Evolutionary conservation across 2,113 vertebrate species (phyloP), one percentile per base, ranked within the genome.

Genomic region (Hippocampus comes): DNA sequence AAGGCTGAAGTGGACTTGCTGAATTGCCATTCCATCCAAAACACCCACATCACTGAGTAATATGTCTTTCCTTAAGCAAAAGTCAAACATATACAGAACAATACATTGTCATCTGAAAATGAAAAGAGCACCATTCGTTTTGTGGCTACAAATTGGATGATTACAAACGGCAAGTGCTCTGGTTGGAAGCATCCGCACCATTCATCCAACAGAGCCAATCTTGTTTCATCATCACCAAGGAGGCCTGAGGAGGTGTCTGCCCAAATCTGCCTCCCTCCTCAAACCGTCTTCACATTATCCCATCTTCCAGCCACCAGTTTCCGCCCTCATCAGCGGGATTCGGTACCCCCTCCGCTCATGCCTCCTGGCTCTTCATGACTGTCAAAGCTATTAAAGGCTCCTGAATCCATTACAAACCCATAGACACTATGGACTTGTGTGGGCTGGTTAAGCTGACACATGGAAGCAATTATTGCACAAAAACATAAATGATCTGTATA

Each of bases 391-490:
- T 82, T 83, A n/a, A 59, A 61, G 65, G 67, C 30, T 76, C 74
- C 73, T 63, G 65, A 70, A 69, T 61, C 70, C 73, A 65, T 49
- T n/a, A 70, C 63, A 53, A 66, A 74, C 38, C 42, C 72, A 67
- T 67, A 74, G 67, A 77, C 69, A 78, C 74, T 72, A 11, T 5
- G 77, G 71, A 63, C 51, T 72, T 79, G 73, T 80, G 71, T 71
- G 75, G 78, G 68, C 66, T 55, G 46, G 30, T 48, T 17, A 34
- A 48, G 70, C 72, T 70, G 63, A 83, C 87, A 90, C 80, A 74
- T 86, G 86, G 85, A 81, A 87, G 70, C 76, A 82, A 81, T 90
- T 74, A 79, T 57, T 51, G 63, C 57, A 71, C 67, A 70, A 11
- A 78, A 53, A 82, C 57, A 84, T 81, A 53, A 87, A 84, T 84